Evolutionary conservation across 2,113 vertebrate genomes (phyloP).

Genomic region (Caranx ignobilis): DNA sequence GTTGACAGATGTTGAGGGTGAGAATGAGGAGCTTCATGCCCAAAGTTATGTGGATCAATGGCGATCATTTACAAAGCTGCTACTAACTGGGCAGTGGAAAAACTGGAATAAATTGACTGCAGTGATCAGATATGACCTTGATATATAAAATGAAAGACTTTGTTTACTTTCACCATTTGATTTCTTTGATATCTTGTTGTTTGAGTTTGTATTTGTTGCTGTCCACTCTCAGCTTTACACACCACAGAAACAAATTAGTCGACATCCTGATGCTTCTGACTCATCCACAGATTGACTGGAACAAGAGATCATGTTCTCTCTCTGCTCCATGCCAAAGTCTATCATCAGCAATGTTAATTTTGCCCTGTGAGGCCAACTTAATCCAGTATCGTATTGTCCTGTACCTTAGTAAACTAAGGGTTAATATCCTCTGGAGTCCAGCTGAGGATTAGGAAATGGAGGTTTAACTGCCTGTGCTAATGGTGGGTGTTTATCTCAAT

Average conservation of each 20-base stretch:
- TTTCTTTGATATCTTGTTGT: neutral
- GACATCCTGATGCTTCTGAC: neutral
- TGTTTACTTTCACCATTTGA: neutral
- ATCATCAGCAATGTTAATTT: conserved; percentile 8
- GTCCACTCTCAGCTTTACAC: neutral
- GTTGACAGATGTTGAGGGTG: neutral
- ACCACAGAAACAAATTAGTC: neutral
- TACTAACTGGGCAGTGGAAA: neutral
- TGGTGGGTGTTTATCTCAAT: conserved; percentile 90
- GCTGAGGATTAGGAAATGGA: conserved; percentile 87
- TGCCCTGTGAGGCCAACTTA: conserved; percentile 17
- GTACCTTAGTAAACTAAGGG: conserved; percentile 72
- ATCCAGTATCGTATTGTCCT: conserved; percentile 63
- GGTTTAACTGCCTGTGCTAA: conserved; percentile 89
- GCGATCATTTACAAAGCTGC: neutral
- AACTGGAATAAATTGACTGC: neutral
- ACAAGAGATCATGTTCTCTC: neutral
- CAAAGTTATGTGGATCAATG: neutral
- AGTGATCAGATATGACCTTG: neutral
- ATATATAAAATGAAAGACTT: neutral
- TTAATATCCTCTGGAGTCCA: conserved; percentile 86
- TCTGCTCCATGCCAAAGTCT: neutral
- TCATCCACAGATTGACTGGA: neutral
- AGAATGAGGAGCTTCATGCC: neutral
- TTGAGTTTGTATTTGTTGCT: neutral